Evolutionary conservation across 2,797 vertebrate species (phyloP), one percentile per base, ranked within the genome.

Genomic region (Ptychobarbus kaznakovi): DNA sequence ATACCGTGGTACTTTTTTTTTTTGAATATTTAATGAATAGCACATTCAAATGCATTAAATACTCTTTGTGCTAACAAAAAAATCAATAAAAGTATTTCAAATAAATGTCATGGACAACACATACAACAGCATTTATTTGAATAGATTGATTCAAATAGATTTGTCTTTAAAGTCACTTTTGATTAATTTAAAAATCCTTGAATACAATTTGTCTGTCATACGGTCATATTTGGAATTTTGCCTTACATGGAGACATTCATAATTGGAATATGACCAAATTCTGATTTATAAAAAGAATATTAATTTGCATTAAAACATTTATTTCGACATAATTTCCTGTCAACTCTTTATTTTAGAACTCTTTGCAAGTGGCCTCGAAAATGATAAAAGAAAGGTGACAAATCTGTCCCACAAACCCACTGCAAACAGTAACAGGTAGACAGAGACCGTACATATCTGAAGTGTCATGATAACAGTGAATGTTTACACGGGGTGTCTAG

Each of bases 401-500:
- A 61, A 66, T 25, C 18, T 32, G 11, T 58, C 32, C 75, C 35
- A 25, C 22, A 58, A 42, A 63, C 35, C 38, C 56, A 44, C 22
- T 63, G 25, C 38, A 20, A 42, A 72, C 38, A 49, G 42, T 61
- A 8, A 61, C 25, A 58, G 66, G 61, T 25, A 81, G 63, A 80
- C 5, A 61, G n/a, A 75, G 32, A 78, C 35, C 25, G 35, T 42
- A 38, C 12, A 65, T 79, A 32, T 20, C 53, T 66, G 18, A 86
- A 83, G 84, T 10, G 46, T 86, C 58, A 46, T 38, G 16, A 32
- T 72, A 81, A 73, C 81, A 40, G 40, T 15, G 53, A 84, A 28
- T 76, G 87, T 83, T 75, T 86, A 44, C 72, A 46, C 84, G 83
- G 81, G 69, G 81, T 68, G 76, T 81, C 73, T 4, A 35, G 76